Evolutionary conservation across 64 coral and sea anemone species (phyloP).

Genomic region (Anthopleura sola): DNA sequence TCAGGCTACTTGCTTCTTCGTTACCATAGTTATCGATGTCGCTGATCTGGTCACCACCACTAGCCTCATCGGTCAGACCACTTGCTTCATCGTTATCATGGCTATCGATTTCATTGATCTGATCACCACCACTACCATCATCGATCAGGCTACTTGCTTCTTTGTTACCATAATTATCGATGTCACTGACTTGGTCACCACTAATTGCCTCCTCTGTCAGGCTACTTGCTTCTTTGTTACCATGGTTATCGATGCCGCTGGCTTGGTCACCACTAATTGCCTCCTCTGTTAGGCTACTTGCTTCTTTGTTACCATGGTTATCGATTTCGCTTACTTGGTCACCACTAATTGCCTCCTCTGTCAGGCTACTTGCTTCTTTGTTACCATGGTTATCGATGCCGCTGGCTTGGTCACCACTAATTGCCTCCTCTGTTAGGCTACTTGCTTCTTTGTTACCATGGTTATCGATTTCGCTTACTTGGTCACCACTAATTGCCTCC

Average conservation of each 20-base stretch:
- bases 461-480: not conserved
- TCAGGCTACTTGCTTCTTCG: no score
- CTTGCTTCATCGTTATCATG: not conserved
- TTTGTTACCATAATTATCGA: not conserved
- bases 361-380: not conserved
- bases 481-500: not conserved
- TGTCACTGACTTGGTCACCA: not conserved
- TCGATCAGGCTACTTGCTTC: not conserved
- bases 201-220: not conserved
- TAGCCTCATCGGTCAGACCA: not conserved
- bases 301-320: not conserved
- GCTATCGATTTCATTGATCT: not conserved
- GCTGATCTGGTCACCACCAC: no score
- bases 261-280: not conserved
- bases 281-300: not conserved
- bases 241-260: not conserved
- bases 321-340: not conserved
- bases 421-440: not conserved
- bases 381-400: not conserved
- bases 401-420: not conserved
- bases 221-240: not conserved
- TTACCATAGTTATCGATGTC: no score
- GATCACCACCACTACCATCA: not conserved
- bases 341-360: not conserved
- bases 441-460: not conserved